Percentiles rank a stretch among this genome's conserved stretches.
Evolutionary conservation across 2,888 invertebrate species (phyloP).

Genomic region (Drosophila neotestacea): DNA sequence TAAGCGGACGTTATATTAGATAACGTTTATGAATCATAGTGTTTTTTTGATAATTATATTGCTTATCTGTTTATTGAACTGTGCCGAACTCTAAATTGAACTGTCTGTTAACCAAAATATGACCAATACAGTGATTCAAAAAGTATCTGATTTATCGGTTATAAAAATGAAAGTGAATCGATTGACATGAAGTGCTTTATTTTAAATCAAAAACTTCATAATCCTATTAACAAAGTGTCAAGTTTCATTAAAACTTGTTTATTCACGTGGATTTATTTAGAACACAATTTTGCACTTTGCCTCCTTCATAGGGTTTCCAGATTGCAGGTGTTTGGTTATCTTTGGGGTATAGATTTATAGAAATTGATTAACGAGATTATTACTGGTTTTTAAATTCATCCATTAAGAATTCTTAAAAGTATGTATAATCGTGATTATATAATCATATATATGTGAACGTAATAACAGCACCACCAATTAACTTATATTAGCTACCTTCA

Average conservation of each 20-base stretch:
- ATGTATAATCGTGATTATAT: slow-evolving; percentile 4
- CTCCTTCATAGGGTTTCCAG: background rate
- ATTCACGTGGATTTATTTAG: slow-evolving; percentile 11
- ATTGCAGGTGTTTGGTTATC: slow-evolving; percentile 1
- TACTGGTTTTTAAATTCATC: background rate
- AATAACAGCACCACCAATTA: slow-evolving; percentile 17
- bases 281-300: slow-evolving; percentile 14
- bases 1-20: slow-evolving; percentile 7
- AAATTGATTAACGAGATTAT: slow-evolving; percentile 10
- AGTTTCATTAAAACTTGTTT: too few relatives aligned
- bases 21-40: slow-evolving; percentile 14
- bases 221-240: slow-evolving; percentile 7
- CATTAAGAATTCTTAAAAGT: background rate
- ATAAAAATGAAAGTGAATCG: background rate
- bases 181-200: slow-evolving; percentile 2
- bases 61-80: slow-evolving; percentile 17
- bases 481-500: slow-evolving; percentile 9
- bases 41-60: slow-evolving; percentile 12
- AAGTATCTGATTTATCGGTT: background rate
- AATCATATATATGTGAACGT: background rate
- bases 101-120: background rate
- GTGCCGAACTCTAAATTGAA: background rate
- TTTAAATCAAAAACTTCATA: background rate
- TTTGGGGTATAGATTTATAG: background rate
- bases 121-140: background rate